Percentiles rank a stretch among this genome's conserved stretches.
Evolutionary conservation across 2,113 vertebrate species (phyloP).

Genomic region (Sialia sialis): DNA sequence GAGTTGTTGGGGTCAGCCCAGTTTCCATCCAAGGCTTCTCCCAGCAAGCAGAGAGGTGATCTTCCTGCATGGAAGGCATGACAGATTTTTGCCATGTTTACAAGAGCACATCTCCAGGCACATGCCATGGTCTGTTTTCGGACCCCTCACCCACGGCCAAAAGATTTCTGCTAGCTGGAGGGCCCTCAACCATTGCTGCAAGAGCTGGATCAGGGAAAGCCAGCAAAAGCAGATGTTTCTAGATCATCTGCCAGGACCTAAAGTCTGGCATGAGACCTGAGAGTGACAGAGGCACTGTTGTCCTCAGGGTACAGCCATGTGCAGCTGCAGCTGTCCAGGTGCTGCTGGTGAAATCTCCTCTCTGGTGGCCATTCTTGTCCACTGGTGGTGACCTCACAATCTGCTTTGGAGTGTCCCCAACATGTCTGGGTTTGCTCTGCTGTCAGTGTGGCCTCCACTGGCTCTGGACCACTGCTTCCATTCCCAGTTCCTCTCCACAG

Average conservation of each 20-base stretch:
- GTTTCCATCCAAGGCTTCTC: background rate
- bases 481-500: background rate
- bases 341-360: background rate
- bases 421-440: background rate
- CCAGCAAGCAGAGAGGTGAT: accelerated
- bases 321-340: background rate
- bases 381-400: background rate
- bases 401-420: background rate
- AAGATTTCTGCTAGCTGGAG: background rate
- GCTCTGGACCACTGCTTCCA: background rate
- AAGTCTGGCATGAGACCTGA: background rate
- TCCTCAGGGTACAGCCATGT: background rate
- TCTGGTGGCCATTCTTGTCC: background rate
- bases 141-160: background rate
- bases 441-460: background rate
- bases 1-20: accelerated
- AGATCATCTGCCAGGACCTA: background rate
- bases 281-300: background rate
- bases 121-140: background rate
- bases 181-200: background rate
- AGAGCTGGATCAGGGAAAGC: background rate
- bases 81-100: background rate
- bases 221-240: constrained; percentile 1
- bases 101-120: background rate
- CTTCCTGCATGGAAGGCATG: background rate